Percentiles rank a stretch among this genome's conserved stretches.
These are phyloP conservation scores for Oopsacas minuta DNA, from an alignment of 37 sponge, comb jelly and placozoan species.

Conservation along the genomic window DNA sequence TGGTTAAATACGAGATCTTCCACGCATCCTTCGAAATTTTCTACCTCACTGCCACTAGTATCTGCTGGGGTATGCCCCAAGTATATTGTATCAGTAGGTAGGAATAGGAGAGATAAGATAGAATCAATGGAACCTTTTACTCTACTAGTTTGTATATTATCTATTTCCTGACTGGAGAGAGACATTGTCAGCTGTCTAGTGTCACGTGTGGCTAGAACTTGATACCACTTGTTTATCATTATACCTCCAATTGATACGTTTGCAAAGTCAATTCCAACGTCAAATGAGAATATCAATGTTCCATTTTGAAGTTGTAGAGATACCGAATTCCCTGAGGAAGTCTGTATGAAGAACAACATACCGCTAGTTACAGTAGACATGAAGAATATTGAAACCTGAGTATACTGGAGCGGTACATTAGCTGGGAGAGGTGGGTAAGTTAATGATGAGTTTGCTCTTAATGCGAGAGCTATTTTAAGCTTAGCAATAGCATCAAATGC, in stretches of 20 bases:
- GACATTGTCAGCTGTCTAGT: background rate
- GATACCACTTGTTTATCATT: background rate
- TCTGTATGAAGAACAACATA: background rate
- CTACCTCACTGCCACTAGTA: background rate
- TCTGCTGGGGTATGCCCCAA: background rate
- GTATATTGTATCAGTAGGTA: background rate
- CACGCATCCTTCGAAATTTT: background rate
- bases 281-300: background rate
- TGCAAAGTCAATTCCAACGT: background rate
- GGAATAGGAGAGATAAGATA: background rate
- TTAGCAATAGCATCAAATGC: background rate
- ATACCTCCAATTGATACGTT: background rate
- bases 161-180: background rate
- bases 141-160: background rate
- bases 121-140: background rate
- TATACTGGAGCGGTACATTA: background rate
- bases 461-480: background rate
- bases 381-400: background rate
- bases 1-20: background rate
- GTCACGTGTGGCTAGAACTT: background rate
- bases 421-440: background rate
- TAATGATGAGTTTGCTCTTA: background rate
- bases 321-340: background rate
- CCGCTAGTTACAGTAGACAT: background rate
- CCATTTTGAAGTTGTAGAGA: background rate